A percentile compares a stretch with the other conserved stretches of the same genome.
Evolutionary conservation across 2,888 invertebrate species (phyloP).

Genomic region (Cryptosula pallasiana): DNA sequence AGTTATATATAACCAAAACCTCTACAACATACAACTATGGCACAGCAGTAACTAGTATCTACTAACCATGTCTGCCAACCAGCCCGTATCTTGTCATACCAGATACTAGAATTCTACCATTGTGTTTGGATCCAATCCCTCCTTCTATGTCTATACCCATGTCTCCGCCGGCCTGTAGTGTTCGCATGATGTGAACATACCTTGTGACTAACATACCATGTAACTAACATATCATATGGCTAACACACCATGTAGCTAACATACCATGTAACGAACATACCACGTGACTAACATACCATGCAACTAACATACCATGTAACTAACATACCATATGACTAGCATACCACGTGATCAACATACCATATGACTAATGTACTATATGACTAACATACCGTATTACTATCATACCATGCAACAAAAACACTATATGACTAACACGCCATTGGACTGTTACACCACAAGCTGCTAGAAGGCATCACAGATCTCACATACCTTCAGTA

Average conservation of each 20-base stretch:
- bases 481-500: too few species aligned
- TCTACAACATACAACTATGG: too few species aligned
- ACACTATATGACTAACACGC: too few species aligned
- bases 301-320: background rate
- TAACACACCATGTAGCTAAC: background rate
- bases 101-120: too few species aligned
- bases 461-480: too few species aligned
- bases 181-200: background rate
- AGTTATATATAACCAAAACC: too few species aligned
- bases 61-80: too few species aligned
- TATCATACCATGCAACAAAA: too few species aligned
- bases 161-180: background rate
- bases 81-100: too few species aligned
- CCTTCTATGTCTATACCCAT: background rate
- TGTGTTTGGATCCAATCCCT: conserved; percentile 3
- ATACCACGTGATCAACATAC: background rate
- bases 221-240: background rate
- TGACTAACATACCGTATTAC: too few species aligned
- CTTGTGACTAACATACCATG: background rate
- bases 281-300: background rate
- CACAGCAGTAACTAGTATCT: too few species aligned
- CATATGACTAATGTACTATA: background rate
- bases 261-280: background rate
- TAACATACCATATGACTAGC: background rate
- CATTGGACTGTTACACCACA: too few species aligned